Conservation (phyloP, 2,888 invertebrate genomes). For the Fabriciana adippe region DNA sequence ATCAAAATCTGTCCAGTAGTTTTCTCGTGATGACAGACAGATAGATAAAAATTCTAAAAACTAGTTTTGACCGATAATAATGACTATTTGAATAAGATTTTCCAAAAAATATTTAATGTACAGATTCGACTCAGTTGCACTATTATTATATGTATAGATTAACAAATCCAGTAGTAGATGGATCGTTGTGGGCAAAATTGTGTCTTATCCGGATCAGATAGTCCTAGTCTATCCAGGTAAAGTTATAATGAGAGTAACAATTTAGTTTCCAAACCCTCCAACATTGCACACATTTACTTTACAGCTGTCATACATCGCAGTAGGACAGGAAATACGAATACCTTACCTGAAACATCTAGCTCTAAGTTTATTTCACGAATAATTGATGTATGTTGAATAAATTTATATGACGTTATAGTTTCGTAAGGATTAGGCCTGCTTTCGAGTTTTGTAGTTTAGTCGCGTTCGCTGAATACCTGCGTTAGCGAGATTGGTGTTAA, state of each 20-base stretch:
- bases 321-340: background rate
- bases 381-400: slow-evolving; percentile 70
- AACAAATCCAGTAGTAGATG: no score
- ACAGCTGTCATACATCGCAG: background rate
- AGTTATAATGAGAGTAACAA: slow-evolving; percentile 64
- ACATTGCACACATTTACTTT: background rate
- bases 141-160: no score
- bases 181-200: no score
- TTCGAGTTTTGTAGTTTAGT: slow-evolving; percentile 57
- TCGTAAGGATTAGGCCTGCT: slow-evolving; percentile 66
- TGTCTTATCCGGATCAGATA: no score
- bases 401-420: slow-evolving; percentile 73
- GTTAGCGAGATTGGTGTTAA: slow-evolving; percentile 66
- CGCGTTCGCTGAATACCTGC: slow-evolving; percentile 57
- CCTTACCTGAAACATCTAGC: background rate
- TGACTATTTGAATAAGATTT: no score
- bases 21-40: no score
- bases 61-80: no score
- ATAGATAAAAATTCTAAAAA: no score
- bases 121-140: no score
- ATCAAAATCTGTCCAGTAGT: no score
- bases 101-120: no score
- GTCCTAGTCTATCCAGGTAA: background rate
- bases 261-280: slow-evolving; percentile 64
- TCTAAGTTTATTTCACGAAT: slow-evolving; percentile 48